Conservation (phyloP, 2,797 vertebrate species). For the Tokudaia tokunoshimensis region DNA sequence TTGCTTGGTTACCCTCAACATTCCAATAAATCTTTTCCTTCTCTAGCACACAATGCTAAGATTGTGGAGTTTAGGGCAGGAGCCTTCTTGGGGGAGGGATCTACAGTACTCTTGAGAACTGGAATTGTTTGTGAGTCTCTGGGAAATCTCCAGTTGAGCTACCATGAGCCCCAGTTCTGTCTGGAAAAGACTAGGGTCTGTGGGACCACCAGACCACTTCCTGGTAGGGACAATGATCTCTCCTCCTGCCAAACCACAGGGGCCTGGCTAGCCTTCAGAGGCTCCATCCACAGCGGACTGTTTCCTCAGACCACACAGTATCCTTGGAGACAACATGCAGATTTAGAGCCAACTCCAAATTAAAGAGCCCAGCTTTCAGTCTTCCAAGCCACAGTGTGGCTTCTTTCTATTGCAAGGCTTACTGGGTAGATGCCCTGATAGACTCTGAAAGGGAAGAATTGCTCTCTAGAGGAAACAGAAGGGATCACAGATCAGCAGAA, state of each 20-base stretch:
- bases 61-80: constrained; percentile 10
- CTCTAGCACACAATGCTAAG: not conserved
- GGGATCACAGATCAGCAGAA: not conserved
- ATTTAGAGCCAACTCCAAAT: constrained; percentile 60
- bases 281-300: constrained; percentile 64
- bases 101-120: constrained; percentile 29
- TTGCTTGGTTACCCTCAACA: constrained; percentile 30
- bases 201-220: constrained; percentile 79
- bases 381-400: constrained; percentile 55
- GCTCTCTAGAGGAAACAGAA: not conserved
- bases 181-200: constrained; percentile 70
- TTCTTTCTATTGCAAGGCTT: constrained; percentile 21
- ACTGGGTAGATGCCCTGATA: not conserved
- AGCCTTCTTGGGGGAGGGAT: constrained; percentile 14
- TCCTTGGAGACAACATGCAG: constrained; percentile 46
- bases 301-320: constrained; percentile 41
- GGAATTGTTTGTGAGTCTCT: constrained; percentile 57
- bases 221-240: constrained; percentile 77
- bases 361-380: constrained; percentile 60
- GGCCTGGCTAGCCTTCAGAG: constrained; percentile 75
- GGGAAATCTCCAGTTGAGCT: constrained; percentile 49
- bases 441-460: not conserved
- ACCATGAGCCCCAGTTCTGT: constrained; percentile 36
- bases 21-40: constrained; percentile 54
- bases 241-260: constrained; percentile 78